Base-by-base conservation (phyloP, 1,140 invertebrate species). In the Drosophila paulistorum region DNA sequence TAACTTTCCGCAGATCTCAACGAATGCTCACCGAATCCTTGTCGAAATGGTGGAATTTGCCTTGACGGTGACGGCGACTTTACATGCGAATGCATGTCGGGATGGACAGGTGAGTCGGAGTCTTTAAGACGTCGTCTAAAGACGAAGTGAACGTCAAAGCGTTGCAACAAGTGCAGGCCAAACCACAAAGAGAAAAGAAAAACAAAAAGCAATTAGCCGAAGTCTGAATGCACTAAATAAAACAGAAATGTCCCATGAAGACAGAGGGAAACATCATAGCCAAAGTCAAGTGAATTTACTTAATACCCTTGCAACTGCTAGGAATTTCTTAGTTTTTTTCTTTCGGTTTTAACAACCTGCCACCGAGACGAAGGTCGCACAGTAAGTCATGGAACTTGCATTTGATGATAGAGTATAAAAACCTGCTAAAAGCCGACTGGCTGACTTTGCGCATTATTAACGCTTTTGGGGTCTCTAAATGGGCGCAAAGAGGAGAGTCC, bases 41-140 rank as follows among this genome's bases (percentile, higher is more conserved):
- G 96, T 81, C 94, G 94, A 68, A 96, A 96, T 86, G 96, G 96
- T 69, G 96, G 94, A 35, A 96, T 95, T 41, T 97, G 96, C 91
- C 93, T 94, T 23, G 96, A 97, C 91, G 94, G 94, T 33, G 94
- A 95, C 63, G 96, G 95, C 35, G 94, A 95, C 77, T 96, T 96
- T 92, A 94, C 94, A 68, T 97, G 96, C 84, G 93, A 95, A 65
- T 97, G 96, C 90, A 93, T 94, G 59, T 94, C 95, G 67, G 95
- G 95, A n/a, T 96, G 96, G 96, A 96, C 96, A 92, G 96, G 96
- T 74, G 92, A 92, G 90, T 81, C 59, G 74, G 65, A 61, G 59
- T 71, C 58, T 37, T 42, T 26, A 55, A 42, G 70, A 62, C 41
- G 35, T 48, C 54, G 58, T 30, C 2, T 30, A 7, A 54, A 48